Evolutionary conservation across 2,888 invertebrate genomes (phyloP).

Genomic region (Nomada ferruginata): DNA sequence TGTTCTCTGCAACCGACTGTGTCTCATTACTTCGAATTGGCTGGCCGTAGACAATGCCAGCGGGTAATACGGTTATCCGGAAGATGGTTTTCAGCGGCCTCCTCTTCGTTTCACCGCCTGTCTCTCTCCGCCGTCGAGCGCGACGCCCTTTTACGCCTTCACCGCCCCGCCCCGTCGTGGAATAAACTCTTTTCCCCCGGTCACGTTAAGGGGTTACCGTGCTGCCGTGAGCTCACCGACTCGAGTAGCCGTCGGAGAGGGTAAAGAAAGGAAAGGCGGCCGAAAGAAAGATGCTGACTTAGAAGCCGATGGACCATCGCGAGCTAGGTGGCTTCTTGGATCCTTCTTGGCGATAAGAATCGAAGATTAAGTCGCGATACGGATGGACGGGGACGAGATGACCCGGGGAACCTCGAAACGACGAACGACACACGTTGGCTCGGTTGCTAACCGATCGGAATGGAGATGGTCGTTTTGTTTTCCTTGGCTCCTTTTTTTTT

Average conservation of each 20-base stretch:
- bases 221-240: conserved; percentile 11
- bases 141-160: conserved; percentile 61
- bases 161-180: conserved; percentile 13
- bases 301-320: conserved; percentile 62
- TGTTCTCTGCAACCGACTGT: conserved; percentile 82
- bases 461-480: neutral
- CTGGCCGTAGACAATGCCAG: conserved; percentile 81
- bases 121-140: conserved; percentile 30
- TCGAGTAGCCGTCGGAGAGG: neutral
- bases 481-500: neutral
- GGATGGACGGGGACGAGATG: conserved; percentile 17
- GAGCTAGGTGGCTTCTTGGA: conserved; percentile 25
- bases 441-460: conserved; percentile 5
- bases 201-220: conserved; percentile 47
- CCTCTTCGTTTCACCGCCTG: conserved; percentile 63
- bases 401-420: conserved; percentile 19
- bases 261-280: conserved; percentile 22
- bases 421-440: conserved; percentile 2
- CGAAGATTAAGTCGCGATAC: conserved; percentile 63
- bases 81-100: conserved; percentile 73
- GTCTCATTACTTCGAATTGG: conserved; percentile 83
- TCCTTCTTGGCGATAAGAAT: conserved; percentile 57
- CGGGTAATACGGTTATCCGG: conserved; percentile 81
- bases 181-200: conserved; percentile 65
- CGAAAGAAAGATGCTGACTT: conserved; percentile 56